Base-by-base conservation (phyloP, 2,888 invertebrate species). In the Eubasilissa splendida region DNA sequence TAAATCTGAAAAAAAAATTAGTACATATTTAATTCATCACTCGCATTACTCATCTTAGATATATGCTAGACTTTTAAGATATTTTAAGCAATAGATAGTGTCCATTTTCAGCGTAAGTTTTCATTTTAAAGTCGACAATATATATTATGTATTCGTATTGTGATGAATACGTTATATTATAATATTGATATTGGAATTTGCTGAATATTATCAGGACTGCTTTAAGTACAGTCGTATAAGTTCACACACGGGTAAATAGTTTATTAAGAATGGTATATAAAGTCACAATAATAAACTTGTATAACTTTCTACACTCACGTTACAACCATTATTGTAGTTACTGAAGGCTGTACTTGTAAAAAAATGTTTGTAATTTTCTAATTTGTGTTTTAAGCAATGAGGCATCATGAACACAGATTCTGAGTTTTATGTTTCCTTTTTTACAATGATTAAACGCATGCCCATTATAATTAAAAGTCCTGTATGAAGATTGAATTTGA, bases 181-280 rank as follows among this genome's bases (percentile, higher is more conserved):
- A 31, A 31, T 31, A 60, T 66, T 50, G 56, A 42, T 56, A 73
- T 33, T 73, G 71, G 56, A 73, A 56, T n/a, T 73, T 56, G 54
- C 53, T 56, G 56, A 42, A 56, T 33, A 58, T 73, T 73, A 73
- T 73, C 71, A 73, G 71, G 56, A 73, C 71, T 73, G 71, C 56
- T 54, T 10, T 73, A 31, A 73, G 71, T 73, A 33, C 71, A 73
- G 71, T 73, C 58, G 14, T 73, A 73, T 73, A 56, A 73, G 71
- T 73, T 73, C 71, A 73, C 71, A 73, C 58, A 73, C 71, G 71
- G 71, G 71, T 73, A 73, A 22, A 54, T 70, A 73, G 71, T 58
- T 73, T 56, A 58, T 50, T 54, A 65, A 65, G 65, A 65, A 56
- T 73, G 71, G 58, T 73, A 33, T 31, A 58, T 58, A 56, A 31